Evolutionary conservation across 2,797 vertebrate species (phyloP), one percentile per base, ranked within the genome.

Genomic region (Tangara arthus): DNA sequence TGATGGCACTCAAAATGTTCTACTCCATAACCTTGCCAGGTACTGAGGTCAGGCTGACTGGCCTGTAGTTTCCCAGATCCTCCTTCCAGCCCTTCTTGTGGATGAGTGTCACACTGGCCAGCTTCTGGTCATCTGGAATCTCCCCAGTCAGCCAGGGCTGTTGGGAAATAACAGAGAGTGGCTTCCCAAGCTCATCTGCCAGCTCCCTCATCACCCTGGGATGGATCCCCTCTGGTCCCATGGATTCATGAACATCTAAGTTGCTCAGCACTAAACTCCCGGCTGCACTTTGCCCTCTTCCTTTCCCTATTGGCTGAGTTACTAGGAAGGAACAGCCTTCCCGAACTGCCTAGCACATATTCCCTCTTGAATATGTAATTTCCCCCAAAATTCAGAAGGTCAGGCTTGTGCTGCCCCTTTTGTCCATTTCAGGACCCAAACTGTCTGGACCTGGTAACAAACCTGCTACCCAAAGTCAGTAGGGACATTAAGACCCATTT

Each of bases 91-190:
- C 17, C 17, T 49, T 76, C 2, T 21, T 34, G 39, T 27, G 39
- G 1, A 22, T 44, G 32, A 24, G 32, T 9, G 24, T 34, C 18
- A 50, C 57, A 34, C 0, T 14, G 46, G 11, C 5, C 28, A 50
- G 11, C 7, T 50, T 34, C 23, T 57, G 41, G 24, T 7, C 57
- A 22, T 8, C 35, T 61, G 57, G 30, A 8, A 11, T 15, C 14
- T 61, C 44, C 4, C 5, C 23, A 27, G 30, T 13, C 14, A 76
- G 72, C 11, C 72, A 50, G 46, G 46, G 3, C 17, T 41, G 23
- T 2, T 50, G 23, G 46, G 5, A 11, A 27, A 41, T 22, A 18
- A 61, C 11, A 12, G n/a, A 35, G 69, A 28, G 14, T 0, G 0
- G 5, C 19, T 41, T 34, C 2, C 0, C 8, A n/a, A n/a, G 46